Conservation (phyloP, 2,888 invertebrate genomes). For the Heliconius sara region DNA sequence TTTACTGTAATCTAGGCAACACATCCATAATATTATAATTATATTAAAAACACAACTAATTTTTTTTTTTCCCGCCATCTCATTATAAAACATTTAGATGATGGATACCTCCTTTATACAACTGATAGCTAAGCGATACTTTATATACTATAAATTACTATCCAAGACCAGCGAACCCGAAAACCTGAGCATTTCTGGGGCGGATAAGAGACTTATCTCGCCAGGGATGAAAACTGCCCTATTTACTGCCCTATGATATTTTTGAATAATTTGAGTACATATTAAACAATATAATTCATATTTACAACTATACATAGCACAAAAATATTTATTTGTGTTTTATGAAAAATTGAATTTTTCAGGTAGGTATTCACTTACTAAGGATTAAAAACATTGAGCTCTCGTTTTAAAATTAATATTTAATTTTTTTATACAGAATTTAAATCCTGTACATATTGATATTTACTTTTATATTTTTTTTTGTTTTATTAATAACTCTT, state of each 20-base stretch:
- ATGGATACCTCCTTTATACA: too few relatives aligned
- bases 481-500: not conserved
- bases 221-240: too few relatives aligned
- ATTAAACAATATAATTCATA: not conserved
- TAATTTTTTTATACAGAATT: too few relatives aligned
- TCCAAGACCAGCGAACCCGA: not conserved
- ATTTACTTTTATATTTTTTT: not conserved
- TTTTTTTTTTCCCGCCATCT: too few relatives aligned
- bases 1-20: too few relatives aligned
- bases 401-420: not conserved
- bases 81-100: too few relatives aligned
- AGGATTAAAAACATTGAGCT: not conserved
- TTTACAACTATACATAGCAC: not conserved
- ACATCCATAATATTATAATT: too few relatives aligned
- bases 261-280: not conserved
- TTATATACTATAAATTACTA: too few relatives aligned
- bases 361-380: slow-evolving; percentile 10
- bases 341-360: slow-evolving; percentile 4
- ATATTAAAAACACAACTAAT: too few relatives aligned
- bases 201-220: too few relatives aligned
- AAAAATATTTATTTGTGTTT: not conserved
- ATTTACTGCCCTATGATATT: not conserved
- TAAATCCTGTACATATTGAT: not conserved
- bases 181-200: not conserved
- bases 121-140: too few relatives aligned